A percentile compares a stretch with the other conserved stretches of the same genome.
These are phyloP conservation scores for Ophion slaviceki DNA, from an alignment of 2,888 invertebrate species.

Conservation along the genomic window DNA sequence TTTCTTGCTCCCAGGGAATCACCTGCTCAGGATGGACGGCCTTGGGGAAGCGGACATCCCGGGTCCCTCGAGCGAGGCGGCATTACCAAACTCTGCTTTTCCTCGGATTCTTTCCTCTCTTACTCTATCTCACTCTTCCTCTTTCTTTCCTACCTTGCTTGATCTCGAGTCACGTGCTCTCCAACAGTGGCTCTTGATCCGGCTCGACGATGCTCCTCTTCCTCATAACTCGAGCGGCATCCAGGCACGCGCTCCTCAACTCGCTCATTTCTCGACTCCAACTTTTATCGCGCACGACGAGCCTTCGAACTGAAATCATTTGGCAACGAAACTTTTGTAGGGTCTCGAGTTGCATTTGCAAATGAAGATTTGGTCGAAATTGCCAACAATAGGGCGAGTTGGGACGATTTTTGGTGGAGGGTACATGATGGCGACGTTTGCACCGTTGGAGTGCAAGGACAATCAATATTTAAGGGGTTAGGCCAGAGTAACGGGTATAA, in stretches of 20 bases:
- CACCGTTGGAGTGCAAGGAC: too few relatives aligned
- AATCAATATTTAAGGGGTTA: too few relatives aligned
- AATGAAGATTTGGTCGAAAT: too few relatives aligned
- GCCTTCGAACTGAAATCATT: constrained; percentile 51
- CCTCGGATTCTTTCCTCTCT: neutral
- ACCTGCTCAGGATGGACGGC: neutral
- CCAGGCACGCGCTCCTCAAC: constrained; percentile 4
- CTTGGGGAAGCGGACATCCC: neutral
- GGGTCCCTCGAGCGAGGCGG: neutral
- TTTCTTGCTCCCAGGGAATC: neutral
- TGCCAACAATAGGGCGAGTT: too few relatives aligned
- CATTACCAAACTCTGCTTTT: neutral
- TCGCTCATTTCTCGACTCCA: constrained; percentile 39
- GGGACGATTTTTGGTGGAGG: too few relatives aligned
- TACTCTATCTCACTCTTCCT: neutral
- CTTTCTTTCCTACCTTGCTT: neutral
- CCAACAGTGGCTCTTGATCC: constrained; percentile 37
- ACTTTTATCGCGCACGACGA: neutral
- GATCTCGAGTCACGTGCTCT: constrained; percentile 48
- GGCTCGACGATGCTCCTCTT: constrained; percentile 10
- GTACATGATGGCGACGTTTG: too few relatives aligned
- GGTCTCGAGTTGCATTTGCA: neutral
- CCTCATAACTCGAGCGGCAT: constrained; percentile 40
- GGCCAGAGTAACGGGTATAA: too few relatives aligned
- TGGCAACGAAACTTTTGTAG: neutral